Evolutionary conservation across 2,888 invertebrate genomes (phyloP), one percentile per base, ranked within the genome.

Genomic region (Acrobeloides nanus): DNA sequence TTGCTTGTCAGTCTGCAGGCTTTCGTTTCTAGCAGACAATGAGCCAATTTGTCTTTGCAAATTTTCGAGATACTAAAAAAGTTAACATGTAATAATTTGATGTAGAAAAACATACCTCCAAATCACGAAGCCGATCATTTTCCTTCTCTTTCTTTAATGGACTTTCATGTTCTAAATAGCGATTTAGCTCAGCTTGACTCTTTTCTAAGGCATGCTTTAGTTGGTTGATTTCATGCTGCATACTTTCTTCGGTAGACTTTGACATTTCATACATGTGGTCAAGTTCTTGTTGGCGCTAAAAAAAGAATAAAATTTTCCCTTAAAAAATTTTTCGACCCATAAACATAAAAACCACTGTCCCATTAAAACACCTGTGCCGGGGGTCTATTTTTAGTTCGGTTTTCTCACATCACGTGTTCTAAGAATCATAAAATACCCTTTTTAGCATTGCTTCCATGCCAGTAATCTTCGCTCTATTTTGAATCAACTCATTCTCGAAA

Each of bases 1-100:
- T 27, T 33, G 15, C 10, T 34, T 35, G 18, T 48, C 41, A 2
- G 37, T 31, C 23, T 35, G 47, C n/a, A 51, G 23, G 23, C 27
- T 34, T 23, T 55, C 48, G 6, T 53, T 53, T 1, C 35, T 48
- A 7, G 54, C 53, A 5, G 47, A 38, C 20, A 54, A 39, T 1
- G 46, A 48, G 3, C 54, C 54, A 20, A 54, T 31, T 33, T 46
- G 35, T 27, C 46, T 43, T 18, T 55, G 47, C 10, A 54, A 35
- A 17, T 47, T 35, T 15, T 46, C 51, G 27, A 51, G 21, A 31
- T 51, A 38, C 50, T 53, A 33, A 27, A 52, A 53, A 48, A 18
- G 5, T 23, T 35, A 15, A 6, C 33, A 48, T 42, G n/a, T 12
- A 10, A 42, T 32, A 24, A 1, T 15, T 20, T 12, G 6, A 48